A percentile compares a stretch with the other conserved stretches of the same genome.
Conservation (phyloP, 2,797 vertebrate species). For the Characodon lateralis region DNA sequence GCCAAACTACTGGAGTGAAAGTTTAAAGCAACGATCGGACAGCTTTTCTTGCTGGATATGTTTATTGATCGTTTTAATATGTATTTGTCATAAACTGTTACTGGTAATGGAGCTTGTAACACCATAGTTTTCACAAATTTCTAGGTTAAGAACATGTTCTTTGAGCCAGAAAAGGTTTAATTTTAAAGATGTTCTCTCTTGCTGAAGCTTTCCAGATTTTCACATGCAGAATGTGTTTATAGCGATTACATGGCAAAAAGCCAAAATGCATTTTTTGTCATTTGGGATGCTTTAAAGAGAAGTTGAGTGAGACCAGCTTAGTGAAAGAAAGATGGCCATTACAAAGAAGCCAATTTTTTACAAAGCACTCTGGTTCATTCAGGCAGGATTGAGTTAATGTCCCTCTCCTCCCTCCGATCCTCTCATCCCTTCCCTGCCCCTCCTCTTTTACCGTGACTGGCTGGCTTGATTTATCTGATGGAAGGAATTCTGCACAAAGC, state of each 20-base stretch:
- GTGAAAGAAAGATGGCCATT: conserved; percentile 44
- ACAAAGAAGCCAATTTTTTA: conserved; percentile 62
- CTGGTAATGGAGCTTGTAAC: not conserved
- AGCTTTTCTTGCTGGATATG: not conserved
- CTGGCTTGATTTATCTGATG: conserved; percentile 86
- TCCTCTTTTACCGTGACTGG: conserved; percentile 77
- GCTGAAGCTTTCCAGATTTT: not conserved
- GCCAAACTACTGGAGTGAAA: not conserved
- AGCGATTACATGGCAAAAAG: not conserved
- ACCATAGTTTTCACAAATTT: not conserved
- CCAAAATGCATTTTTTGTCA: conserved; percentile 1
- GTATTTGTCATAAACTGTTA: not conserved
- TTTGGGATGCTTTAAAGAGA: conserved; percentile 19
- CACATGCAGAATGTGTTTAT: not conserved
- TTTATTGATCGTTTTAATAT: not conserved
- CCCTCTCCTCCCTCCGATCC: conserved; percentile 53
- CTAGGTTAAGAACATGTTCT: not conserved
- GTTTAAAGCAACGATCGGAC: not conserved
- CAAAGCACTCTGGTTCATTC: conserved; percentile 65
- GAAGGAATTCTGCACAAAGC: conserved; percentile 85
- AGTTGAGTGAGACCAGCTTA: conserved; percentile 8
- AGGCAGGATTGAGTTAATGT: conserved; percentile 80
- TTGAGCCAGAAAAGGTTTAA: not conserved
- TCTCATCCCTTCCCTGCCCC: conserved; percentile 55
- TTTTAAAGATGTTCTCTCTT: not conserved